Evolutionary conservation across 2,888 invertebrate genomes (phyloP).

Genomic region (Ornithoptera alexandrae): DNA sequence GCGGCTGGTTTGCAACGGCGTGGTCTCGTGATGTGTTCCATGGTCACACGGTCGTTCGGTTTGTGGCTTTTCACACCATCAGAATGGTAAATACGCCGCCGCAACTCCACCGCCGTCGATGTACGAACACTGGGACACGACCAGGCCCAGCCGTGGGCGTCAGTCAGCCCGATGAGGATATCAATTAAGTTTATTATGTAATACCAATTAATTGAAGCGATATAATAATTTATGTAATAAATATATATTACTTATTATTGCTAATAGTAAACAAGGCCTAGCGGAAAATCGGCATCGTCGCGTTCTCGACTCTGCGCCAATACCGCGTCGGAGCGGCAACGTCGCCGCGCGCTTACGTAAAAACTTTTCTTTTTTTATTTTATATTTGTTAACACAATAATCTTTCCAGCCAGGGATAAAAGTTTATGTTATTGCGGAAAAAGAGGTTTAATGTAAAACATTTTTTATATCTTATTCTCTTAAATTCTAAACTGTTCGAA

Average conservation of each 20-base stretch:
- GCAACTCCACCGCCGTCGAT: no score
- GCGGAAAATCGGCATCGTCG: conserved; percentile 13
- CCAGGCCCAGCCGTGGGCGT: no score
- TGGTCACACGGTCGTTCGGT: no score
- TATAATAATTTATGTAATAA: conserved; percentile 1
- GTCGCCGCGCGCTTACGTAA: conserved; percentile 13
- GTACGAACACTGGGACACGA: no score
- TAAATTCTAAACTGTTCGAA: no score
- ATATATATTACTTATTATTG: conserved; percentile 8
- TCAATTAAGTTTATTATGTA: not conserved
- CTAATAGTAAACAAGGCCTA: conserved; percentile 17
- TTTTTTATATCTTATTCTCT: no score
- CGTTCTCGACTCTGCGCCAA: conserved; percentile 5
- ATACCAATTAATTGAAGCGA: not conserved
- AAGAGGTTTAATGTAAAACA: no score
- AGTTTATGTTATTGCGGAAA: not conserved
- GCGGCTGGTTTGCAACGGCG: no score
- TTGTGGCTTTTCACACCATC: no score
- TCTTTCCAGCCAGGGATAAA: conserved; percentile 8
- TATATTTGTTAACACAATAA: not conserved
- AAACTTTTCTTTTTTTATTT: conserved; percentile 9
- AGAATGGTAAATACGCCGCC: no score
- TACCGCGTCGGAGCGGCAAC: conserved; percentile 14
- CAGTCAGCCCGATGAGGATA: not conserved
- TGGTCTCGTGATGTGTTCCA: no score